Evolutionary conservation across 2,113 vertebrate species (phyloP), one percentile per base, ranked within the genome.

Genomic region (Epinephelus cyanopodus): DNA sequence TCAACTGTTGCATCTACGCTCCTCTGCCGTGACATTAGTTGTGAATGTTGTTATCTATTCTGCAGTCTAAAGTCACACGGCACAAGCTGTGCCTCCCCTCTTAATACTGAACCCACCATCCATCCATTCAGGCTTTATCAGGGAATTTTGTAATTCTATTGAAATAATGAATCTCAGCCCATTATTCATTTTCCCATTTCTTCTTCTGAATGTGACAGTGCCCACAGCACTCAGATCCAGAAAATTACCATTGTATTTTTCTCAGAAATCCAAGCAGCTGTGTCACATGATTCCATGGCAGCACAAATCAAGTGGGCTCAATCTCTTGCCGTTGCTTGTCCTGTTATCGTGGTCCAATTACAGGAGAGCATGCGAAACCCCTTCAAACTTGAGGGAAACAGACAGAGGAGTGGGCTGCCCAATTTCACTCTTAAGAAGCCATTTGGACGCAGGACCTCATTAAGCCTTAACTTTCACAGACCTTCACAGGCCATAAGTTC

Each of bases 401-500:
- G 57, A 84, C 70, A 42, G 56, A 85, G 77, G 45, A 57, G 19
- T 13, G 57, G 61, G 37, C 15, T 47, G 78, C 23, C 15, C 50
- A 69, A 69, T 84, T 89, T 86, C 47, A 75, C 83, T 84, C 67
- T 90, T 64, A 74, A 81, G 69, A 87, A 89, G 81, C 84, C 64
- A 91, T 92, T 92, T 90, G 73, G 56, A 90, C 4, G 3, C 71
- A 60, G 81, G 79, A 81, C 83, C 77, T 94, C 87, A 93, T 95
- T 92, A 94, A 76, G 82, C 62, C 74, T 87, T 86, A 83, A 89
- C 91, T 91, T 93, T 82, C 74, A 77, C 58, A 82, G 89, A 93
- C 88, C 86, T 92, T 92, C 89, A 90, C 82, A 89, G 86, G 81
- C 87, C 83, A 86, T 64, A 60, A 79, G 88, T 89, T 92, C 83